Base-by-base conservation (phyloP, 2,113 vertebrate genomes). In the Columbina picui region DNA sequence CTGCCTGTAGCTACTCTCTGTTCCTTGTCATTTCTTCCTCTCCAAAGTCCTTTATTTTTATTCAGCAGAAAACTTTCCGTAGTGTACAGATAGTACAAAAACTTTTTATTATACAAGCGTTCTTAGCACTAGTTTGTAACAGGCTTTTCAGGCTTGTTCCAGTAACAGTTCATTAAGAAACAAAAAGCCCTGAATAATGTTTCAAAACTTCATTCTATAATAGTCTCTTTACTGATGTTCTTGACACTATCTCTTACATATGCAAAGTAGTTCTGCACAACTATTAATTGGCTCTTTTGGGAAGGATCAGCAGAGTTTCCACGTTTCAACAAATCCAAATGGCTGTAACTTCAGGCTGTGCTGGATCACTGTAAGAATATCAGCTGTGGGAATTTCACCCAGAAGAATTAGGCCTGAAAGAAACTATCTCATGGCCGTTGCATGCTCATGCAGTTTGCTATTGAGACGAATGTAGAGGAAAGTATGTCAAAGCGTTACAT, bases 251-350 rank as follows among this genome's bases (percentile, higher is more conserved):
- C 21, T 84, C 11, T 74, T 53, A 9, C 8, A 18, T 6, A 22
- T 30, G 14, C 29, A 22, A 29, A 84, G 45, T 32, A 82, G 26
- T 90, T 90, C 41, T 65, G 25, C 50, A 19, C 34, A 78, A 6
- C 25, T 55, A 13, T 71, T 87, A 93, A 84, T 87, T 78, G 60
- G 75, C 70, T 87, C 93, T 75, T 94, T 86, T 60, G 82, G 60
- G 74, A 52, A n/a, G 67, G 60, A 85, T 41, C 5, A 78, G 85
- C 85, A 82, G 47, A 90, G 82, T 84, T 94, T 87, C 32, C 22
- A 13, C 50, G 70, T 25, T 32, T 83, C 84, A 81, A 81, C 80
- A 93, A 74, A 91, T 56, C 29, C 45, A 61, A 79, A 21, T 27
- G 77, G 36, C 55, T 69, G 0, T 70, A 69, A 93, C 64, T 94